Conservation (phyloP, 1,140 invertebrate species). For the Theocolax elegans region DNA sequence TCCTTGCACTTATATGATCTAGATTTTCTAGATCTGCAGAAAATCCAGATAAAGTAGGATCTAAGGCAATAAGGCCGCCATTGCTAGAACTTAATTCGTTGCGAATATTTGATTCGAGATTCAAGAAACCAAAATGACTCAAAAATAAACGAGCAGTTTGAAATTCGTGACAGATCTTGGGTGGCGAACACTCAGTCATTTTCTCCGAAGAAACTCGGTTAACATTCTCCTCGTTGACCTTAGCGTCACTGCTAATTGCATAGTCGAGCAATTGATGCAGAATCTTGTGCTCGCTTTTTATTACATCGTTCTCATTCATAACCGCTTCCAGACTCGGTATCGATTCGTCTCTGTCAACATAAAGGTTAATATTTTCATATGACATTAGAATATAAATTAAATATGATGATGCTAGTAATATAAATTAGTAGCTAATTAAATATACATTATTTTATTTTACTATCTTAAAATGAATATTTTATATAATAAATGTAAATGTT, state of each 20-base stretch:
- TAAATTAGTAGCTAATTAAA: no score
- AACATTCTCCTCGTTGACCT: conserved; percentile 66
- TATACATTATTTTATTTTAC: no score
- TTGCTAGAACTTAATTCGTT: conserved; percentile 64
- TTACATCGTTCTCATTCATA: conserved; percentile 69
- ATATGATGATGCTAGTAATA: no score
- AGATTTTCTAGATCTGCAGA: conserved; percentile 78
- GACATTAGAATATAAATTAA: no score
- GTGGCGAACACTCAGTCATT: conserved; percentile 81
- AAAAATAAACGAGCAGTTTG: conserved; percentile 94
- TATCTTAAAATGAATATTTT: no score
- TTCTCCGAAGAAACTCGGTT: conserved; percentile 67
- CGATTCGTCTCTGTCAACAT: conserved; percentile 81
- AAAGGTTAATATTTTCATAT: no score
- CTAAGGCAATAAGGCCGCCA: conserved; percentile 79
- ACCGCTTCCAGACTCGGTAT: conserved; percentile 83
- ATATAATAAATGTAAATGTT: no score
- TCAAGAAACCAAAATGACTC: conserved; percentile 93
- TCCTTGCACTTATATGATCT: conserved; percentile 84
- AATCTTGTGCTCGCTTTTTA: conserved; percentile 65
- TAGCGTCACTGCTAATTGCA: conserved; percentile 68
- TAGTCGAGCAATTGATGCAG: conserved; percentile 59
- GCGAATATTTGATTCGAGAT: conserved; percentile 75
- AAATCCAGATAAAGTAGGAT: conserved; percentile 79
- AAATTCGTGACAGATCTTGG: conserved; percentile 87